Evolutionary conservation across 2,888 invertebrate species (phyloP), one percentile per base, ranked within the genome.

Genomic region (Iselma pallidipennis): DNA sequence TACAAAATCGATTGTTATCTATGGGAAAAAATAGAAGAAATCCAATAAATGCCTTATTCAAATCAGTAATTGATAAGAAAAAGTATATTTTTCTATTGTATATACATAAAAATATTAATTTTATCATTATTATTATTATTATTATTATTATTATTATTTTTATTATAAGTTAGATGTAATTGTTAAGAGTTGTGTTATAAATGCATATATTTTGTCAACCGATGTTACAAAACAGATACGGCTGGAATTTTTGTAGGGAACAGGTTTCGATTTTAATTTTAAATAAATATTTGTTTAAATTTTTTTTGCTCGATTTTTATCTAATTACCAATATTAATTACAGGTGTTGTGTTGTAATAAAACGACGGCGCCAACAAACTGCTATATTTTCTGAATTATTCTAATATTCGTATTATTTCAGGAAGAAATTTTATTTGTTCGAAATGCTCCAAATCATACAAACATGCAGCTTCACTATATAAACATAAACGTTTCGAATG

Each of bases 401-500:
- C 51, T 57, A 57, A 57, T 57, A n/a, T 42, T 23, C 4, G 0
- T 31, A 19, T 55, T 56, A 21, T 60, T 57, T 59, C 28, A 56
- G 60, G 26, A 23, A 28, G 23, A 50, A 62, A 31, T 37, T 71
- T 59, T 56, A 55, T 49, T 14, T 75, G 75, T 51, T 50, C 54
- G 7, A 61, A 55, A 49, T 76, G 76, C 52, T 54, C 61, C 14
- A 73, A 68, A 56, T 31, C 51, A 4, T 76, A 75, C 59, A 63
- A 62, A 26, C 72, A 75, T 42, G 64, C 68, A 23, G 61, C 69
- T 6, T 73, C 74, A 4, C 57, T 74, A 12, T 67, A 66, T 12
- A 71, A 72, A 28, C 77, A 77, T 66, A 63, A 63, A 29, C 73
- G 73, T 45, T 75, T 71, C 64, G 73, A 74, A 55, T 77, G 77